Percentiles rank a stretch among this genome's conserved stretches.
These are phyloP conservation scores for Perognathus longimembris DNA, from an alignment of 2,113 vertebrate genomes.

Conservation along the genomic window DNA sequence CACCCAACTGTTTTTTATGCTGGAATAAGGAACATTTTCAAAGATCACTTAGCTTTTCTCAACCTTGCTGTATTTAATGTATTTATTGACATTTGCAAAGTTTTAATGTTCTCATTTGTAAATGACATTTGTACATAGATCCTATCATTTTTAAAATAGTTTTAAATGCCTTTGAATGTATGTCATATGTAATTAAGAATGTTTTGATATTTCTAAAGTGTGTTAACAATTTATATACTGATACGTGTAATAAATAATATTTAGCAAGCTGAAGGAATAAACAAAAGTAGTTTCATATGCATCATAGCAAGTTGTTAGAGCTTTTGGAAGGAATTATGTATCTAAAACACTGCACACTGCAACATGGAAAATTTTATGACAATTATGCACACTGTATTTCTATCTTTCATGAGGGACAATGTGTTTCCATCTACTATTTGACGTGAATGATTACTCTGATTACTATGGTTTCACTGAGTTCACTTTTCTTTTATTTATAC, in stretches of 20 bases:
- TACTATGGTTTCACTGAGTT: no score
- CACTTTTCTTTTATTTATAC: background rate
- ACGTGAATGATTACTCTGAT: background rate
- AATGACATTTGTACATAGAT: no score
- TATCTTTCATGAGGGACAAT: accelerated
- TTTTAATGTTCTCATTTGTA: background rate
- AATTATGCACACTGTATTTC: background rate
- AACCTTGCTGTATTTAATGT: background rate
- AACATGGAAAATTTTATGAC: background rate
- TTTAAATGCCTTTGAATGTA: background rate
- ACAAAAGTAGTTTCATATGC: background rate
- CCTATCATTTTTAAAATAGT: no score
- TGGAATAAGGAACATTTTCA: background rate
- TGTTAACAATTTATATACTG: background rate
- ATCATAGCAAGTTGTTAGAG: background rate
- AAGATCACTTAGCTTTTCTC: background rate
- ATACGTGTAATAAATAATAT: background rate
- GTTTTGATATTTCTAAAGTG: background rate
- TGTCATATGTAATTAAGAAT: no score
- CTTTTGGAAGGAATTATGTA: background rate
- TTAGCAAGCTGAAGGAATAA: background rate
- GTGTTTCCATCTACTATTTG: background rate
- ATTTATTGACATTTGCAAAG: background rate
- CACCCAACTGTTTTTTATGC: background rate
- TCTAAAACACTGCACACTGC: background rate